phyloP scores from a whole-genome alignment of 2,888 invertebrate species.

The Helicoverpa assulta region DNA sequence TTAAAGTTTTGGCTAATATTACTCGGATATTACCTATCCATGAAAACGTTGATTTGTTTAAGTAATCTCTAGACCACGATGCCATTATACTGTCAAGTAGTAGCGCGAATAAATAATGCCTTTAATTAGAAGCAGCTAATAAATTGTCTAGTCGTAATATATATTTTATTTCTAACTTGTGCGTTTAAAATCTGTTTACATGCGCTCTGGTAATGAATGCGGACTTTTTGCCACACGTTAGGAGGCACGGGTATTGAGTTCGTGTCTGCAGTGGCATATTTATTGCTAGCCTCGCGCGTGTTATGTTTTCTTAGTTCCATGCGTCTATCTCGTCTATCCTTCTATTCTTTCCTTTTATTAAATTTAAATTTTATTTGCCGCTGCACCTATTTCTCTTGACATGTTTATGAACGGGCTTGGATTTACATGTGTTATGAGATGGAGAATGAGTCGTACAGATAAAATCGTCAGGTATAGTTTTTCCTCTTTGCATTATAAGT shows the following conservation, averaged over 20 bases:
- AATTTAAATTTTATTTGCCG: conserved; percentile 62
- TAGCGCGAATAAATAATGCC: conserved; percentile 41
- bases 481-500: conserved; percentile 3
- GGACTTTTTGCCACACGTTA: conserved; percentile 66
- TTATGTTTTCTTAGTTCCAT: conserved; percentile 73
- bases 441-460: conserved; percentile 25
- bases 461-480: conserved; percentile 29
- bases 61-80: background rate
- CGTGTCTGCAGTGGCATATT: conserved; percentile 77
- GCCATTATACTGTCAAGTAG: conserved; percentile 15
- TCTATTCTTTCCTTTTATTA: conserved; percentile 75
- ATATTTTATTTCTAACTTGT: conserved; percentile 54
- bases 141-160: conserved; percentile 49
- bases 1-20: background rate
- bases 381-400: conserved; percentile 61
- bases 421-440: conserved; percentile 32
- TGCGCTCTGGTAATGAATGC: conserved; percentile 69
- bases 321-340: conserved; percentile 62
- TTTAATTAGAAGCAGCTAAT: conserved; percentile 53
- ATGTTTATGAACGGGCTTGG: conserved; percentile 60
- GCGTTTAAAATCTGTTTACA: conserved; percentile 59
- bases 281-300: conserved; percentile 74
- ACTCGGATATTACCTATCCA: too few relatives aligned
- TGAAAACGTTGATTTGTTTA: background rate
- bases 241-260: conserved; percentile 71